phyloP scores from a whole-genome alignment of 2,797 vertebrate genomes.

The Anabas testudineus region DNA sequence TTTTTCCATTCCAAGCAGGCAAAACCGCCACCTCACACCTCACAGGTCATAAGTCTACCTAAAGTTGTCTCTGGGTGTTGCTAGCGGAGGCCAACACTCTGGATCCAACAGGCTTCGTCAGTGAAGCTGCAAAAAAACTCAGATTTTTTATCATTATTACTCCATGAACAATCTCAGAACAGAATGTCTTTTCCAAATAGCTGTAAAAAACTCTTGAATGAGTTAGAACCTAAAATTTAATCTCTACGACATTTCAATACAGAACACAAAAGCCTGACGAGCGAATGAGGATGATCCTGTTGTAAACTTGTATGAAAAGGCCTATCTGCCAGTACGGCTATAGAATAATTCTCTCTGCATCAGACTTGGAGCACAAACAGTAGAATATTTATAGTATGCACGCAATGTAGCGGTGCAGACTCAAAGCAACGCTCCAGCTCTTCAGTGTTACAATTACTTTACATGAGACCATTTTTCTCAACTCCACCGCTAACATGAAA shows the following conservation, averaged over 20 bases:
- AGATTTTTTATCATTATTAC: conserved; percentile 7
- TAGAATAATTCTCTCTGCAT: neutral
- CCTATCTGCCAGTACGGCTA: neutral
- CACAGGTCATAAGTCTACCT: conserved; percentile 54
- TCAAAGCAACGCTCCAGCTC: conserved; percentile 5
- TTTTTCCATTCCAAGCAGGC: conserved; percentile 53
- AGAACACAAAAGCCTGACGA: too few species aligned
- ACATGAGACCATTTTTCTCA: conserved; percentile 37
- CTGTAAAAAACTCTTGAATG: conserved; percentile 33
- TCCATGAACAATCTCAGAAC: conserved; percentile 15
- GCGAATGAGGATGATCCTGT: too few species aligned
- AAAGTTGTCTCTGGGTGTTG: conserved; percentile 36
- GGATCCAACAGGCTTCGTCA: conserved; percentile 34
- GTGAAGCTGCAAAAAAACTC: conserved; percentile 21
- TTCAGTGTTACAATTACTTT: conserved; percentile 19
- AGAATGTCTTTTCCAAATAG: conserved; percentile 42
- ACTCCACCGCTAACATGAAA: conserved; percentile 50
- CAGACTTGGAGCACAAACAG: neutral
- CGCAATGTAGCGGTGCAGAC: neutral
- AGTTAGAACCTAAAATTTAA: conserved; percentile 3
- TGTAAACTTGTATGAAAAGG: neutral
- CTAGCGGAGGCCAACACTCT: conserved; percentile 39
- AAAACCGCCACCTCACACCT: conserved; percentile 61
- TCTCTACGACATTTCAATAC: neutral
- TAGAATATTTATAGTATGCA: neutral